These are phyloP conservation scores for Pygocentrus nattereri DNA, from an alignment of 2,797 vertebrate species.

Conservation along the genomic window DNA sequence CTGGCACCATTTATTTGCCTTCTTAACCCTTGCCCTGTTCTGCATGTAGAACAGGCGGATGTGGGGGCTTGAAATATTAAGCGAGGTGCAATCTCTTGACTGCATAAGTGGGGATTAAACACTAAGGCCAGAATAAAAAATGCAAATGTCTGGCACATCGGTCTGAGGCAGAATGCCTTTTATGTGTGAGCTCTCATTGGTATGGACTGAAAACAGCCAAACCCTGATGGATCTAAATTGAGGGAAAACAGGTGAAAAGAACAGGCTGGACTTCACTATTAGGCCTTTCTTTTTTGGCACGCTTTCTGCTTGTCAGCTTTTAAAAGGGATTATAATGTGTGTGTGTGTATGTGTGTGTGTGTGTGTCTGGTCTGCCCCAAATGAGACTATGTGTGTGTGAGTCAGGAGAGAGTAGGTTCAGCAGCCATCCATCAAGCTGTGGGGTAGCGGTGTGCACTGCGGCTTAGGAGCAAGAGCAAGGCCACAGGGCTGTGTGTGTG, in stretches of 20 bases:
- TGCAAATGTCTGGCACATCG: conserved; percentile 62
- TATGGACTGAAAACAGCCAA: conserved; percentile 63
- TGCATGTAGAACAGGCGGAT: conserved; percentile 35
- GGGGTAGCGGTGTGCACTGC: conserved; percentile 65
- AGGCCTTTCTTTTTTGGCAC: conserved; percentile 71
- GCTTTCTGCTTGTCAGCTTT: conserved; percentile 55
- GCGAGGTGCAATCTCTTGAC: conserved; percentile 61
- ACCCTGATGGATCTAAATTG: conserved; percentile 66
- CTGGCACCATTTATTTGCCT: conserved; percentile 31
- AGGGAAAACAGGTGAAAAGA: conserved; percentile 54
- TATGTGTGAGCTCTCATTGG: conserved; percentile 70
- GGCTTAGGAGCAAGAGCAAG: conserved; percentile 46
- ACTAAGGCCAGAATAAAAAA: conserved; percentile 70
- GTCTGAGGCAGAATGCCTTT: conserved; percentile 69
- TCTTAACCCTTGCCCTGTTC: conserved; percentile 40
- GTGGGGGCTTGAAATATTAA: conserved; percentile 70
- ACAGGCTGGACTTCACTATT: conserved; percentile 74
- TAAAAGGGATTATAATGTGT: conserved; percentile 55
- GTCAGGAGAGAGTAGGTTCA: conserved; percentile 70
- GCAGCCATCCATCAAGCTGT: conserved; percentile 83
- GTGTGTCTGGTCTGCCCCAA: conserved; percentile 54
- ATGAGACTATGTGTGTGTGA: conserved; percentile 55
- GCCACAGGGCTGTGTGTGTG: conserved; percentile 62
- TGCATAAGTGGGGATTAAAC: conserved; percentile 69
- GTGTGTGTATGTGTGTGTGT: conserved; percentile 72